Evolutionary conservation across 2,797 vertebrate genomes (phyloP).

Genomic region (Octomys mimax): DNA sequence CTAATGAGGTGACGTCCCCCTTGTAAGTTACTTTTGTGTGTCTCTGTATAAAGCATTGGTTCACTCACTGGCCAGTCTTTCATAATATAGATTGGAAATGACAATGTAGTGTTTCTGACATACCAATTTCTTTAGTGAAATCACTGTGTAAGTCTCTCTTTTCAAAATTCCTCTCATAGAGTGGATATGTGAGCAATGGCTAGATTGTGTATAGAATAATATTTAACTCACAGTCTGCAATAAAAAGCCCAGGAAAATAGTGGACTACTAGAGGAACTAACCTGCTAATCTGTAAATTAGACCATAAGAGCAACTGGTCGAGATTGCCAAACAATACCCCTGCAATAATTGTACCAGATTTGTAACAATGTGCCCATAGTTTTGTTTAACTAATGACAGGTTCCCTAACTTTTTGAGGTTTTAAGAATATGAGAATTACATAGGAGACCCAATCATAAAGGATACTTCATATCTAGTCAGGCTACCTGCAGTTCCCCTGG

Average conservation of each 20-base stretch:
- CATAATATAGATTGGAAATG: background rate
- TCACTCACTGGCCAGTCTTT: background rate
- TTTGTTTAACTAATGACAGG: background rate
- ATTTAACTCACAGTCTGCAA: background rate
- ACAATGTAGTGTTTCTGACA: background rate
- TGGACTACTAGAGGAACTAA: background rate
- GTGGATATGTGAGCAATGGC: background rate
- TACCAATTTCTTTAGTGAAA: background rate
- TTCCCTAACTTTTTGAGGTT: background rate
- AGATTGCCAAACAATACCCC: background rate
- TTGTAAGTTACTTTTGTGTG: background rate
- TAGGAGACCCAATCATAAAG: background rate
- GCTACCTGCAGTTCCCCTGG: background rate
- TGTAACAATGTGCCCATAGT: background rate
- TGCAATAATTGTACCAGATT: background rate
- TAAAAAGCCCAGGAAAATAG: background rate
- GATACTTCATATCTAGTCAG: too few species aligned
- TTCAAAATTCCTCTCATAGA: background rate
- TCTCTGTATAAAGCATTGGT: background rate
- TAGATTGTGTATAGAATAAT: background rate
- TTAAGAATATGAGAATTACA: background rate
- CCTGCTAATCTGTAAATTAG: fast-evolving
- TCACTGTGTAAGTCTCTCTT: background rate
- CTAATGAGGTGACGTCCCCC: background rate
- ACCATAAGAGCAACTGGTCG: background rate